These are phyloP conservation scores for Stegodyphus mimosarum DNA, from an alignment of 1,140 invertebrate species.

Conservation along the genomic window DNA sequence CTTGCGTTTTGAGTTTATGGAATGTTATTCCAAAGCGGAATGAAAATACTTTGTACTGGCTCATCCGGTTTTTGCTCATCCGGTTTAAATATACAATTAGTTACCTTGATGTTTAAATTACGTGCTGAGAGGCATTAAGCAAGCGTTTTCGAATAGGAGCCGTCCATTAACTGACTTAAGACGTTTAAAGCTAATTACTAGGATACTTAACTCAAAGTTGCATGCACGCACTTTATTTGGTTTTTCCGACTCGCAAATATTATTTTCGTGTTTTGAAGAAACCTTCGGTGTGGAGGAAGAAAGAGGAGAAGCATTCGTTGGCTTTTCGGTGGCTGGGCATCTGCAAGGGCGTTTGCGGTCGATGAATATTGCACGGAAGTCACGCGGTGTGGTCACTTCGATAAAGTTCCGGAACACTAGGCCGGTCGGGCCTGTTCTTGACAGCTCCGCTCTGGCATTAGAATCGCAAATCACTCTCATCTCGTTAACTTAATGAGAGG, in stretches of 20 bases:
- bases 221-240: neutral
- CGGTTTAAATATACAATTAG: neutral
- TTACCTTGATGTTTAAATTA: conserved; percentile 50
- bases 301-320: neutral
- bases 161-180: conserved; percentile 46
- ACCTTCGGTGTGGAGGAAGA: neutral
- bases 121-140: conserved; percentile 37
- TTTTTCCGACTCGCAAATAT: conserved; percentile 4
- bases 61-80: neutral
- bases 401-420: neutral
- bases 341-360: neutral
- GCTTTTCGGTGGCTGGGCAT: neutral
- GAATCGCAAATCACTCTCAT: conserved; percentile 35
- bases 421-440: neutral
- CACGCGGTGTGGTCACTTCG: conserved; percentile 1
- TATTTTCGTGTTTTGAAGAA: neutral
- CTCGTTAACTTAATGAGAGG: conserved; percentile 35
- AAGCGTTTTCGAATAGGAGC: conserved; percentile 14
- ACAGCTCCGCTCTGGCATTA: neutral
- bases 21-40: neutral
- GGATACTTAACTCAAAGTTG: conserved; percentile 9
- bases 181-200: conserved; percentile 39
- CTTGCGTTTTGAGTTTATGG: too few relatives aligned
- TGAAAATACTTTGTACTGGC: neutral
- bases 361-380: neutral